phyloP scores from a whole-genome alignment of 1,140 invertebrate genomes.

The Acyrthosiphon pisum region DNA sequence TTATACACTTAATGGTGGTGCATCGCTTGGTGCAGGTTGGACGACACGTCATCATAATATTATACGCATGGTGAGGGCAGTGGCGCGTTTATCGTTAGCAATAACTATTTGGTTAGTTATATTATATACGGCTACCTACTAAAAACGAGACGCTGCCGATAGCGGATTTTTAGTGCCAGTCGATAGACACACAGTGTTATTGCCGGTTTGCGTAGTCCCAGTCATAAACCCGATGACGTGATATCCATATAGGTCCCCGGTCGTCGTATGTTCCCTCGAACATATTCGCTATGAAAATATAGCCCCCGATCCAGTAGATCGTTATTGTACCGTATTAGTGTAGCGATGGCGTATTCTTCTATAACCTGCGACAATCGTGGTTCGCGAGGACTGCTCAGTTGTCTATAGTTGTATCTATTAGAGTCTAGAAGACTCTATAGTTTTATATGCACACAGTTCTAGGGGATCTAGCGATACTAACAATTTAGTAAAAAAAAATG shows the following conservation, averaged over 20 bases:
- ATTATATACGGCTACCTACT: no score
- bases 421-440: no score
- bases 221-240: background rate
- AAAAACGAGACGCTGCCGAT: background rate
- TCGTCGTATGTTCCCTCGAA: background rate
- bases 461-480: no score
- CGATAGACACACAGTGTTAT: background rate
- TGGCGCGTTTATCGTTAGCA: background rate
- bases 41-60: background rate
- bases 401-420: no score
- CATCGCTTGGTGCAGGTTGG: no score
- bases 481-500: no score
- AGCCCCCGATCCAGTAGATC: background rate
- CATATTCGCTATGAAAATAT: background rate
- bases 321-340: background rate
- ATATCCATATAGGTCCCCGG: background rate
- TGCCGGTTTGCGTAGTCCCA: background rate
- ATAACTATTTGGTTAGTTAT: background rate
- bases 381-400: background rate
- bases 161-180: background rate
- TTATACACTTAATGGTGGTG: no score
- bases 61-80: no score
- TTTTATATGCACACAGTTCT: no score
- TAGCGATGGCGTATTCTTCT: background rate
- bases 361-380: background rate